Percentiles rank a stretch among this genome's conserved stretches.
phyloP scores from a whole-genome alignment of 2,113 vertebrate species.

The Aptenodytes forsteri region DNA sequence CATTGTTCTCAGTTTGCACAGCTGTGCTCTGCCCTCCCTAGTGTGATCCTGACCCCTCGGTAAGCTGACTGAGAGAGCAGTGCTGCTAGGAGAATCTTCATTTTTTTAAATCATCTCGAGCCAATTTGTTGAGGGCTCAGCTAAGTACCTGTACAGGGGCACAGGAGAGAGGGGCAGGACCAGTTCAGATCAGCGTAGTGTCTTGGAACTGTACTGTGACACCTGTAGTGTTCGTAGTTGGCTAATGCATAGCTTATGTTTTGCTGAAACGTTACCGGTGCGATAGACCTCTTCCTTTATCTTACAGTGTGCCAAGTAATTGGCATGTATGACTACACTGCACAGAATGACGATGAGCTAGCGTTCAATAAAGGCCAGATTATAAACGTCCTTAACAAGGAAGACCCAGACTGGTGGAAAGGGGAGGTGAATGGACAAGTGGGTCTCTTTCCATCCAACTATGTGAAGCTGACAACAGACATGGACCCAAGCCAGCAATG shows the following conservation, averaged over 20 bases:
- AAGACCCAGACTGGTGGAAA: conserved; percentile 99
- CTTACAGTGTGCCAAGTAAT: conserved; percentile 95
- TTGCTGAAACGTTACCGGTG: neutral
- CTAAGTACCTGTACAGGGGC: neutral
- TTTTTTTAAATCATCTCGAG: neutral
- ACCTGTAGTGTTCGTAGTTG: neutral
- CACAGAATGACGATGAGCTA: conserved; percentile 98
- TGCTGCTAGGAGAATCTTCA: neutral
- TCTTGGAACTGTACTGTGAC: neutral
- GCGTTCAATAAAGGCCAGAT: conserved; percentile 97
- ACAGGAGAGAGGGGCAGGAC: neutral
- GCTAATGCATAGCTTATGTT: neutral
- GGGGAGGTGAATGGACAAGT: conserved; percentile 92
- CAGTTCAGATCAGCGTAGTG: neutral
- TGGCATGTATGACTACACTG: conserved; percentile 97
- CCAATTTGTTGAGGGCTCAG: neutral
- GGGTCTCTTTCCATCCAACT: conserved; percentile 98
- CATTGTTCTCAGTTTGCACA: neutral
- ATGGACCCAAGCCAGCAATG: conserved; percentile 98
- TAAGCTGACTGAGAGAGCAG: neutral
- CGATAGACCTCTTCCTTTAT: conserved; percentile 28
- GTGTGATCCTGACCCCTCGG: neutral
- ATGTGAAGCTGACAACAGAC: conserved; percentile 97
- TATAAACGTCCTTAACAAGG: conserved; percentile 95
- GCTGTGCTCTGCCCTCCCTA: neutral